These are phyloP conservation scores for Camponotus vicinus DNA, from an alignment of 1,140 invertebrate species.

Conservation along the genomic window DNA sequence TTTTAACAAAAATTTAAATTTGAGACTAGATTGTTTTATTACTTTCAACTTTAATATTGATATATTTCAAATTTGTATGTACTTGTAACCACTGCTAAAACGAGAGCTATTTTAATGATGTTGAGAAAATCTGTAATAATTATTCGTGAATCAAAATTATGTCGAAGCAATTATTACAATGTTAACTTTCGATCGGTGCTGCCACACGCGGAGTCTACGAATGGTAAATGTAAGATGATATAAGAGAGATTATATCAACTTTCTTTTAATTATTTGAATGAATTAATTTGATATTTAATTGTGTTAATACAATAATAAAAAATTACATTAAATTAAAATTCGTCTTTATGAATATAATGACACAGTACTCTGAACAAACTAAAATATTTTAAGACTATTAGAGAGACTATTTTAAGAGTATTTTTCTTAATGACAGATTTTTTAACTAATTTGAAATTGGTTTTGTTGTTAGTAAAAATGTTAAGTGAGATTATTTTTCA, in stretches of 20 bases:
- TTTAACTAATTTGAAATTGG: too few relatives aligned
- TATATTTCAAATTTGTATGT: not conserved
- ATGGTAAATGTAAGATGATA: not conserved
- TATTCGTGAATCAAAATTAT: not conserved
- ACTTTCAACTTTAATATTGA: not conserved
- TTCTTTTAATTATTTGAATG: not conserved
- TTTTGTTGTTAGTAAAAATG: too few relatives aligned
- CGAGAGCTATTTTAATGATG: not conserved
- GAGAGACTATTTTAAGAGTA: too few relatives aligned
- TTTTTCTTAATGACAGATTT: too few relatives aligned
- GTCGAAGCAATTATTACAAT: not conserved
- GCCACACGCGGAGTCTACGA: not conserved
- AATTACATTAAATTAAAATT: not conserved
- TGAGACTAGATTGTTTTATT: not conserved
- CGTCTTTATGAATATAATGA: not conserved
- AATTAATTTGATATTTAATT: not conserved
- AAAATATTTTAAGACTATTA: too few relatives aligned
- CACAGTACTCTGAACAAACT: not conserved
- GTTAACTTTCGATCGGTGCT: slow-evolving; percentile 7
- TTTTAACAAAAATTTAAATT: not conserved
- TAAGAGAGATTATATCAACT: not conserved
- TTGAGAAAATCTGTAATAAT: not conserved
- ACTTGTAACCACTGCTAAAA: not conserved
- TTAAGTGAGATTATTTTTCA: too few relatives aligned
- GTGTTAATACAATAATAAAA: not conserved